These are phyloP conservation scores for Mesitornis unicolor DNA, from an alignment of 2,113 vertebrate genomes.

Conservation along the genomic window DNA sequence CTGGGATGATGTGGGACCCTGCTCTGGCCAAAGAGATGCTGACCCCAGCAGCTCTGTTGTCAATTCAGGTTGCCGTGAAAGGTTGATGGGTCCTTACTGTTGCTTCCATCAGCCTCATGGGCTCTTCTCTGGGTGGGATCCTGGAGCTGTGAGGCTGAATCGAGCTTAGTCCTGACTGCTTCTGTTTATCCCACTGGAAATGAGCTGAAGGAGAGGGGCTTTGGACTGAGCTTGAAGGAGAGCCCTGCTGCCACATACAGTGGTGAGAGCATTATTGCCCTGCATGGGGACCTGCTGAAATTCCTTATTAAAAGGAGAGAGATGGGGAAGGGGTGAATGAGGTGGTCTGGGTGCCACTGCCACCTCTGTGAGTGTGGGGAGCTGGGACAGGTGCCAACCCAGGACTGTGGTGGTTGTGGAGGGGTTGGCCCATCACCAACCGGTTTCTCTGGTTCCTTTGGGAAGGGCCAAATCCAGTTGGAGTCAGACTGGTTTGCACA, in stretches of 20 bases:
- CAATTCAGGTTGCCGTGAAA: neutral
- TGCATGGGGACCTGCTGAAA: neutral
- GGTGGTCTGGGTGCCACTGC: accelerated
- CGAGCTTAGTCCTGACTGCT: neutral
- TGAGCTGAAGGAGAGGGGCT: neutral
- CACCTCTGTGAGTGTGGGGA: neutral
- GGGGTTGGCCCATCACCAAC: neutral
- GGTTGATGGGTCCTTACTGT: neutral
- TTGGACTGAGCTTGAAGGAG: neutral
- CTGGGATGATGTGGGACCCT: neutral
- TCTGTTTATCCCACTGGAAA: neutral
- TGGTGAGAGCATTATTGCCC: neutral
- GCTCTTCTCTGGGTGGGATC: neutral
- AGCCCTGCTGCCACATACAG: neutral
- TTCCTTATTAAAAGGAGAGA: neutral
- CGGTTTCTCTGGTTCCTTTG: neutral
- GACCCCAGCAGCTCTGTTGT: neutral
- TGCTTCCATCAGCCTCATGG: neutral
- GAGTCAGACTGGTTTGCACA: slow-evolving; percentile 42
- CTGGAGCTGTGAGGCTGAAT: neutral
- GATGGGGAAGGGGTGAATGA: neutral
- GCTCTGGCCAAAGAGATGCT: neutral
- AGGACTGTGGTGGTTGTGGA: neutral
- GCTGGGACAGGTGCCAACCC: neutral
- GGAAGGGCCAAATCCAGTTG: neutral